Percentiles rank a stretch among this genome's conserved stretches.
phyloP scores from a whole-genome alignment of 92 coral and sea anemone genomes.

The Parazoanthus atlanticus region DNA sequence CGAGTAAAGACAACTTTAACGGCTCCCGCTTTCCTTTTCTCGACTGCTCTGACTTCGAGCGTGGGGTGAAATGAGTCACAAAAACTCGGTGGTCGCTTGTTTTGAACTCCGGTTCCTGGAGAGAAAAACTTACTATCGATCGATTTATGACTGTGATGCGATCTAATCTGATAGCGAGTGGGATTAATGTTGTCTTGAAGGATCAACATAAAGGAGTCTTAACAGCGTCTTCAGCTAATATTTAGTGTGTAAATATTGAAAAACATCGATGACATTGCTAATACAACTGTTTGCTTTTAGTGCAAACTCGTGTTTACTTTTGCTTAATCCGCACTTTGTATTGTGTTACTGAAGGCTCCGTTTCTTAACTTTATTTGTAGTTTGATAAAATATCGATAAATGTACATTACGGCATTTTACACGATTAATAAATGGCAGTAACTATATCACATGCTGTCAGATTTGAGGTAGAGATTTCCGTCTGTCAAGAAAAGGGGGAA shows the following conservation, averaged over 20 bases:
- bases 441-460: constrained; percentile 35
- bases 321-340: constrained; percentile 39
- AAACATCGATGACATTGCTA: constrained; percentile 7
- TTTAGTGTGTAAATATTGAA: constrained; percentile 37
- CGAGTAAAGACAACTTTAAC: background rate
- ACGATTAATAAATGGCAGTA: constrained; percentile 21
- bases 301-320: constrained; percentile 22
- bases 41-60: constrained; percentile 15
- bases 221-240: constrained; percentile 1
- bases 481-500: constrained; percentile 20
- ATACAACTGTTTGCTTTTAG: constrained; percentile 29
- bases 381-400: constrained; percentile 40
- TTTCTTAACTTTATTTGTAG: constrained; percentile 39
- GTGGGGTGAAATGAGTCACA: constrained; percentile 24
- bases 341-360: background rate
- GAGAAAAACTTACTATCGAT: constrained; percentile 11
- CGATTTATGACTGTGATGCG: constrained; percentile 34
- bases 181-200: constrained; percentile 26
- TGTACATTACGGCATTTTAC: constrained; percentile 33
- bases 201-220: background rate
- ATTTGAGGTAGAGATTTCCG: constrained; percentile 37
- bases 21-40: constrained; percentile 21
- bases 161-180: constrained; percentile 43
- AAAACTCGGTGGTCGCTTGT: background rate
- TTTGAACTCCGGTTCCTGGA: background rate